A percentile compares a stretch with the other conserved stretches of the same genome.
Evolutionary conservation across 2,888 invertebrate species (phyloP).

Genomic region (Phengaris arion): DNA sequence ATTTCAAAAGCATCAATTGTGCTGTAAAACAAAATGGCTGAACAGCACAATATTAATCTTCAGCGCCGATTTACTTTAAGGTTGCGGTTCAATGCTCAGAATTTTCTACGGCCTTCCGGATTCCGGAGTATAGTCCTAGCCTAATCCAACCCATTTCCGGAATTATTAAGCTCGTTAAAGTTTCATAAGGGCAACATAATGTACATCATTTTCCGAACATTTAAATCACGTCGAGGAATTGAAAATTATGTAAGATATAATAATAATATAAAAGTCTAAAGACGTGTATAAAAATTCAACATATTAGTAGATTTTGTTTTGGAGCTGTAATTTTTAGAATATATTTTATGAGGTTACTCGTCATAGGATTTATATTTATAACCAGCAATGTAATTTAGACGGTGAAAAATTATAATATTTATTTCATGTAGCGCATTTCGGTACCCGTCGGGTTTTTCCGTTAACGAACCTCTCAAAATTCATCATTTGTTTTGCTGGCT

Average conservation of each 20-base stretch:
- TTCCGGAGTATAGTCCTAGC: too few relatives aligned
- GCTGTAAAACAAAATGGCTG: neutral
- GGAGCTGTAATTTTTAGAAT: neutral
- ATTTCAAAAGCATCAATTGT: neutral
- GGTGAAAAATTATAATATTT: constrained; percentile 7
- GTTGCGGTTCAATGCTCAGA: too few relatives aligned
- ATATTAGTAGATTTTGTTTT: too few relatives aligned
- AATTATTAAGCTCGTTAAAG: neutral
- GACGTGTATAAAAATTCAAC: too few relatives aligned
- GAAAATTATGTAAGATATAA: too few relatives aligned
- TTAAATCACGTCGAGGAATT: neutral
- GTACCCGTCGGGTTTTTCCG: neutral
- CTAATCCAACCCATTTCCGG: neutral
- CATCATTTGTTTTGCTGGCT: constrained; percentile 22
- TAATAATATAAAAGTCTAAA: too few relatives aligned
- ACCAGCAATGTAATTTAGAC: neutral
- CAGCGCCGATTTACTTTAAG: neutral
- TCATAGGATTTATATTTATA: neutral
- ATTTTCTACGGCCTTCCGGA: neutral
- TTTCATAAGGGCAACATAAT: neutral
- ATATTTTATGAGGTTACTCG: neutral
- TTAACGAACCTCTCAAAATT: constrained; percentile 20
- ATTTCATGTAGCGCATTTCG: neutral
- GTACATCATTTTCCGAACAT: neutral
- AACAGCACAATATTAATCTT: neutral